Evolutionary conservation across 2,888 invertebrate species (phyloP), one percentile per base, ranked within the genome.

Genomic region (Shargacucullia verbasci): DNA sequence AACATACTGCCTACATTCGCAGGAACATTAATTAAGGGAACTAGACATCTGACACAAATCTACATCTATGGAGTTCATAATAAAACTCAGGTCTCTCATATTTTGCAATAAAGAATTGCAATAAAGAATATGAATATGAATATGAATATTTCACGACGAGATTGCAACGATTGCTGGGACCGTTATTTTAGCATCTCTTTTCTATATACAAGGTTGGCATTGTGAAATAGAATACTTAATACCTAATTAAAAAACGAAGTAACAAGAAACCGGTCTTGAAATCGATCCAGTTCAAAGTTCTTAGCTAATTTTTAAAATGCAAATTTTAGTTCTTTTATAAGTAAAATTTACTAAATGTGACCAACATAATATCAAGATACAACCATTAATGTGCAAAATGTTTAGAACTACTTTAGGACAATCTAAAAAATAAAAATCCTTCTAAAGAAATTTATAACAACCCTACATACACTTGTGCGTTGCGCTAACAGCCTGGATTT

Each of bases 21-120:
- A 70, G 67, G 66, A 79, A 77, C 77, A 78, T 84, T 87, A 83
- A 84, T 88, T 85, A 84, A 75, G 77, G 63, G 79, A 83, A 80
- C 80, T 77, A 83, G 83, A 81, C 79, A 79, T 77, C 79, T 68
- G 82, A 74, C 70, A 41, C 74, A 82, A 86, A 87, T 86, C 70
- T 79, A 72, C 79, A 87, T 87, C 87, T 70, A 64, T 63, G 9
- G 43, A 78, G 70, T 79, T 77, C 61, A 80, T 78, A 83, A 85
- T 82, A 85, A 80, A 82, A 84, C 82, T 76, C 76, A 78, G 72
- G 81, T 73, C 67, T 55, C 66, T 76, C 80, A 81, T 81, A 83
- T n/a, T n/a, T n/a, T n/a, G n/a, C n/a, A n/a, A n/a, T n/a, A n/a
- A n/a, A n/a, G n/a, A n/a, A n/a, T n/a, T n/a, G n/a, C n/a, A n/a